phyloP scores from a whole-genome alignment of 2,888 invertebrate species.

The Rhingia rostrata region DNA sequence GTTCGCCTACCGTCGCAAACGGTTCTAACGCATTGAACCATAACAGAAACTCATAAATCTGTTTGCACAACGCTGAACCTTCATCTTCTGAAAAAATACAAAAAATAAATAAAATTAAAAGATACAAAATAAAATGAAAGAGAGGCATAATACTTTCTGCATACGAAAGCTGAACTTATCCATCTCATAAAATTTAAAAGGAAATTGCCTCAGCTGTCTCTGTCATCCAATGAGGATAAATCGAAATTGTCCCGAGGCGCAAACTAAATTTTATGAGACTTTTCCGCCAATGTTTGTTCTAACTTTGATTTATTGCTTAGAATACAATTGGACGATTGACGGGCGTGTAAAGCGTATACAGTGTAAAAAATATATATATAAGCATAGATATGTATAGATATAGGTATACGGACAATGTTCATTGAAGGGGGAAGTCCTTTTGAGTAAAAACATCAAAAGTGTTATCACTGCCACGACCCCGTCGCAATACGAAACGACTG shows the following conservation, averaged over 20 bases:
- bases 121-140: slow-evolving; percentile 10
- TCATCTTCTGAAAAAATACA: slow-evolving; percentile 2
- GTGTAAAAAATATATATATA: no score
- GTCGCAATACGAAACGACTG: slow-evolving; percentile 1
- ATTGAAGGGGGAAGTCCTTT: neutral
- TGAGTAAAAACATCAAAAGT: neutral
- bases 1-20: slow-evolving; percentile 34
- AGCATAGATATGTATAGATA: no score
- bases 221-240: slow-evolving; percentile 29
- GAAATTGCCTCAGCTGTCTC: slow-evolving; percentile 24
- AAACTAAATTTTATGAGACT: slow-evolving; percentile 60
- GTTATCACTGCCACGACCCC: slow-evolving; percentile 7
- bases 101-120: slow-evolving; percentile 29
- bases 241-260: slow-evolving; percentile 58
- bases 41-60: slow-evolving; percentile 65
- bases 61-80: slow-evolving; percentile 24
- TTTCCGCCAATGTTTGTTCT: slow-evolving; percentile 29
- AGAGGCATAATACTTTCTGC: slow-evolving; percentile 8
- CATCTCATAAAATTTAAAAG: slow-evolving; percentile 50
- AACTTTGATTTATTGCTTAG: slow-evolving; percentile 57
- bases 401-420: slow-evolving; percentile 22
- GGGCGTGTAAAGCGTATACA: neutral
- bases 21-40: slow-evolving; percentile 43
- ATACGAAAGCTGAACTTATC: slow-evolving; percentile 32
- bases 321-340: slow-evolving; percentile 28